phyloP scores from a whole-genome alignment of 2,888 invertebrate species.

The Habroteleia sp. region DNA sequence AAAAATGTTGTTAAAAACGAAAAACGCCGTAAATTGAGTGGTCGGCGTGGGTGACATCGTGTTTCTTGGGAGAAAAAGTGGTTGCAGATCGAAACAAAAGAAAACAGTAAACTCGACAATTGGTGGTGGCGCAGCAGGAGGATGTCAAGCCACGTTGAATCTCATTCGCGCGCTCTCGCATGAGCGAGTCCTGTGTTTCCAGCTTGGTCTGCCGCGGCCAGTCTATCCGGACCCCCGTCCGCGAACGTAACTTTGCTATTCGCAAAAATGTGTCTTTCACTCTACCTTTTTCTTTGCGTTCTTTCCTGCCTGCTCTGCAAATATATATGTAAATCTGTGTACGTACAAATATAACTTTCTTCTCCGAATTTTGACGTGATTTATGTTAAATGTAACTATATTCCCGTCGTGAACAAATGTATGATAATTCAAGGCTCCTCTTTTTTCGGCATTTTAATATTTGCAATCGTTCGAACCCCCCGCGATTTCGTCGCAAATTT shows the following conservation, averaged over 20 bases:
- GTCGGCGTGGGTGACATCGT: slow-evolving; percentile 62
- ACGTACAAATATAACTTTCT: slow-evolving; percentile 59
- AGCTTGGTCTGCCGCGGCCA: slow-evolving; percentile 47
- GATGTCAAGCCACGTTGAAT: slow-evolving; percentile 68
- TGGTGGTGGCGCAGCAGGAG: slow-evolving; percentile 66
- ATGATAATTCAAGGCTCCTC: slow-evolving; percentile 42
- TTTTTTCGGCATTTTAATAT: slow-evolving; percentile 9
- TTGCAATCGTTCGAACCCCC: slow-evolving; percentile 32
- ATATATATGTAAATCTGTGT: slow-evolving; percentile 59
- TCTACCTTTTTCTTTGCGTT: slow-evolving; percentile 39
- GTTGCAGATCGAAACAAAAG: slow-evolving; percentile 70
- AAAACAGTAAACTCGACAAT: slow-evolving; percentile 70
- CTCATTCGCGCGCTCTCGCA: slow-evolving; percentile 76
- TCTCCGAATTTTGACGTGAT: slow-evolving; percentile 56
- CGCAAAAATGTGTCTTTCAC: slow-evolving; percentile 57
- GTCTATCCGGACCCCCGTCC: slow-evolving; percentile 48
- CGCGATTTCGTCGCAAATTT: slow-evolving; percentile 45
- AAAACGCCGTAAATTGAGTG: slow-evolving; percentile 41
- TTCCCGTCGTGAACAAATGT: slow-evolving; percentile 33
- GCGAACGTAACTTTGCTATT: slow-evolving; percentile 46
- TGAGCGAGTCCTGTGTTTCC: slow-evolving; percentile 67
- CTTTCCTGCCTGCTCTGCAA: slow-evolving; percentile 31
- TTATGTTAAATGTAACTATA: slow-evolving; percentile 59
- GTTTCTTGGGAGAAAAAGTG: slow-evolving; percentile 64
- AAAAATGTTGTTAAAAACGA: slow-evolving; percentile 17